Conservation (phyloP, 2,797 vertebrate species). For the Diglossa cyanea region DNA sequence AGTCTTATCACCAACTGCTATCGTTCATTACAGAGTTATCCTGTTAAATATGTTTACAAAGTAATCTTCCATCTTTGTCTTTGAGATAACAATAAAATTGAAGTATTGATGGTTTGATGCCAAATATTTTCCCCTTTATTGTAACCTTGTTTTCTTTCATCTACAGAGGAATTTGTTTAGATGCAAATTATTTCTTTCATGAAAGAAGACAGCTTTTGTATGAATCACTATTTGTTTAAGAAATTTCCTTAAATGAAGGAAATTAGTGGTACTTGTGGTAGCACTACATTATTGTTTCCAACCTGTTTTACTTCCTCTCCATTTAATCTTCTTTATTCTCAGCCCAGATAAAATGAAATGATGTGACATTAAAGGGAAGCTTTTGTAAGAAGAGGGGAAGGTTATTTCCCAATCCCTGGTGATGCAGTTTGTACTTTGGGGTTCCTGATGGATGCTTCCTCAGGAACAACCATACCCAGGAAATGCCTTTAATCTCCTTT, state of each 20-base stretch:
- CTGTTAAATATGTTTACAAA: neutral
- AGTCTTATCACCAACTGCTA: neutral
- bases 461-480: neutral
- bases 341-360: neutral
- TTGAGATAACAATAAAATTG: conserved; percentile 10
- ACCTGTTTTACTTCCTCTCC: neutral
- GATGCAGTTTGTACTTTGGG: neutral
- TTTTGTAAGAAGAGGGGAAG: neutral
- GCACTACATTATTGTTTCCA: neutral
- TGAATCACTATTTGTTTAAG: neutral
- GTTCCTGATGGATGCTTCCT: neutral
- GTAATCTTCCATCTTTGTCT: neutral
- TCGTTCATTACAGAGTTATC: neutral
- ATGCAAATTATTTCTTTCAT: neutral
- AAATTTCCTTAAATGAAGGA: neutral
- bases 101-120: neutral
- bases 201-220: neutral
- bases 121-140: neutral
- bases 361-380: neutral
- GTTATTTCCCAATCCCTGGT: neutral
- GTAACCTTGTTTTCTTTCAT: neutral
- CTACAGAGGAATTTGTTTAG: conserved; percentile 5
- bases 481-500: neutral
- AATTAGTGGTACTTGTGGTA: neutral
- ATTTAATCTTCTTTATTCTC: neutral